Base-by-base conservation (phyloP, 2,113 vertebrate genomes). In the Ctenodactylus gundi region DNA sequence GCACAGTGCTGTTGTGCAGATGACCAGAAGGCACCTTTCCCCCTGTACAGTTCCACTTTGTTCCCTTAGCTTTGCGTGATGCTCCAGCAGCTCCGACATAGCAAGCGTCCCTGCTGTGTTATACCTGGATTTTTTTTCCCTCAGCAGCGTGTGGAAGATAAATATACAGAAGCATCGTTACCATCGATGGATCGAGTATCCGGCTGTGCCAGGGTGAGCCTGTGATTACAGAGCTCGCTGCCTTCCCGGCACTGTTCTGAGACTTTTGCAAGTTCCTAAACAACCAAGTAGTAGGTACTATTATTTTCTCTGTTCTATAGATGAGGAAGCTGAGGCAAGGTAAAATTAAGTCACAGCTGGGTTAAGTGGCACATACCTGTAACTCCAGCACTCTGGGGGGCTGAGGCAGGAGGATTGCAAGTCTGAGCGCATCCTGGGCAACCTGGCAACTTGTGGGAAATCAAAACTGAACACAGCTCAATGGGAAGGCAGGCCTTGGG, bases 151-250 rank as follows among this genome's bases (percentile, higher is more conserved):
- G 10, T 36, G 34, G 65, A 70, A 58, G 55, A 65, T 34, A 21
- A 1, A 10, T 25, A 46, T 3, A 0, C 2, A 62, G 21, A 27
- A 3, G 41, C 4, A 12, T 49, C 6, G 7, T 31, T 44, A 20
- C 41, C 27, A 29, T 65, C 7, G 15, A 18, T 3, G 7, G 20
- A 27, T 78, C 70, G n/a, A 41, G 15, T 2, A 31, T 58, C 91
- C 36, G 1, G 1, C 44, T 44, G 1, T 9, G 15, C 23, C 49
- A 62, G 7, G 7, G n/a, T n/a, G 10, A 51, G n/a, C 2, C 3
- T 34, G n/a, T 6, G 49, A n/a, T 68, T 14, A 7, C 8, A 34
- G 46, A 3, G 6, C 29, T 39, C 5, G 2, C 29, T 25, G 18
- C 7, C 11, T n/a, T 39, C 39, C 11, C 23, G 67, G 51, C 12